Percentiles rank a stretch among this genome's conserved stretches.
Conservation (phyloP, 2,888 invertebrate species). For the Achlya flavicornis region DNA sequence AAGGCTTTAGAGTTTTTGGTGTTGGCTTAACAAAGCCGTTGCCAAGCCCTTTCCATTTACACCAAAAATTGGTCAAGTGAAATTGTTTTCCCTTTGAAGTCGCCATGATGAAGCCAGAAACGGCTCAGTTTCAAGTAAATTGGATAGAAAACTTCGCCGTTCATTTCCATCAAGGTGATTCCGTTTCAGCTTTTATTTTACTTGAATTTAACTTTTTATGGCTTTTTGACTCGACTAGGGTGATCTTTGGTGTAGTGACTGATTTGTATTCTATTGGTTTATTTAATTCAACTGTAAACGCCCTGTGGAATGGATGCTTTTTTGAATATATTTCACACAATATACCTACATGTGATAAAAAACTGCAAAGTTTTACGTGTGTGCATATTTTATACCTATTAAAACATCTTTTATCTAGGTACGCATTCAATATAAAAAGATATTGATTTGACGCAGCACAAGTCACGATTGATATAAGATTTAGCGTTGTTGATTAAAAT, state of each 20-base stretch:
- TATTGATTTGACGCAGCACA: too few relatives aligned
- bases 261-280: constrained; percentile 2
- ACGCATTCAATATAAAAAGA: too few relatives aligned
- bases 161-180: constrained; percentile 36
- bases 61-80: constrained; percentile 4
- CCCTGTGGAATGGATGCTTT: background rate
- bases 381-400: too few relatives aligned
- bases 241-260: constrained; percentile 3
- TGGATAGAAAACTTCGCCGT: constrained; percentile 43
- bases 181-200: constrained; percentile 30
- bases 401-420: too few relatives aligned
- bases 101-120: constrained; percentile 27
- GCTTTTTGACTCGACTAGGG: constrained; percentile 32
- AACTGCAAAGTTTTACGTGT: background rate
- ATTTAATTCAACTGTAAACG: background rate
- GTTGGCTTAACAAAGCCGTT: too few relatives aligned
- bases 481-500: too few relatives aligned
- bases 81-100: constrained; percentile 37
- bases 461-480: too few relatives aligned
- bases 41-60: background rate
- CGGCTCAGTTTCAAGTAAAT: constrained; percentile 42
- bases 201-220: constrained; percentile 34
- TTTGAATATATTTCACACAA: background rate
- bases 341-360: background rate
- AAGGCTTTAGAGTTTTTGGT: too few relatives aligned